Conservation (phyloP, 2,888 invertebrate genomes). For the Saturnia pavonia region DNA sequence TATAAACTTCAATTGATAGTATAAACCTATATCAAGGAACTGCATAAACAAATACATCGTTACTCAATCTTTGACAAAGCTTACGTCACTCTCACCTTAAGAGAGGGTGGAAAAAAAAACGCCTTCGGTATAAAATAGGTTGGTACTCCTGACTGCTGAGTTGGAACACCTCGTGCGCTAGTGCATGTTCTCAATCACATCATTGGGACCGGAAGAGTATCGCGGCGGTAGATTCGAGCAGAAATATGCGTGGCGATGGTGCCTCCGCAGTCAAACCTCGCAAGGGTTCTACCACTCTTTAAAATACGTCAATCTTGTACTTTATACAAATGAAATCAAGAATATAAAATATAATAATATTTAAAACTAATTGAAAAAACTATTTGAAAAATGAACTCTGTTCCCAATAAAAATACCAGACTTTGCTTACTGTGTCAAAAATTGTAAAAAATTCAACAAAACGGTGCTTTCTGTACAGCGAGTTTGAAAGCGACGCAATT, state of each 20-base stretch:
- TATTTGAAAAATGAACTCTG: neutral
- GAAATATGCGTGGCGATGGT: neutral
- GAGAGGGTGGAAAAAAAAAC: too few species aligned
- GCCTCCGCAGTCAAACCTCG: neutral
- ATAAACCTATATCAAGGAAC: too few species aligned
- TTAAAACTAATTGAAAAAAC: neutral
- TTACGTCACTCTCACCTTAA: too few species aligned
- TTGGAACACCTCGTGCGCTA: too few species aligned
- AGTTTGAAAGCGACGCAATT: conserved; percentile 53
- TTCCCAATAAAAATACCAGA: neutral
- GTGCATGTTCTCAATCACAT: too few species aligned
- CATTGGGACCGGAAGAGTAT: neutral
- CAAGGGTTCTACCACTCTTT: neutral
- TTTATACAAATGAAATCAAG: too few species aligned
- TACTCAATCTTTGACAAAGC: too few species aligned
- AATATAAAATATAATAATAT: too few species aligned
- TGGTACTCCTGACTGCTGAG: too few species aligned
- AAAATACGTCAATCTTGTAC: neutral
- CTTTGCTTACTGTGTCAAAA: neutral
- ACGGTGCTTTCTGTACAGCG: conserved; percentile 35
- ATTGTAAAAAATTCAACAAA: neutral
- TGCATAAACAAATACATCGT: too few species aligned
- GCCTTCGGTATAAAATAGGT: too few species aligned
- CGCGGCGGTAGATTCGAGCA: neutral
- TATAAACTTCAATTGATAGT: too few species aligned